These are phyloP conservation scores for Colinus virginianus DNA, from an alignment of 2,113 vertebrate genomes.

Conservation along the genomic window DNA sequence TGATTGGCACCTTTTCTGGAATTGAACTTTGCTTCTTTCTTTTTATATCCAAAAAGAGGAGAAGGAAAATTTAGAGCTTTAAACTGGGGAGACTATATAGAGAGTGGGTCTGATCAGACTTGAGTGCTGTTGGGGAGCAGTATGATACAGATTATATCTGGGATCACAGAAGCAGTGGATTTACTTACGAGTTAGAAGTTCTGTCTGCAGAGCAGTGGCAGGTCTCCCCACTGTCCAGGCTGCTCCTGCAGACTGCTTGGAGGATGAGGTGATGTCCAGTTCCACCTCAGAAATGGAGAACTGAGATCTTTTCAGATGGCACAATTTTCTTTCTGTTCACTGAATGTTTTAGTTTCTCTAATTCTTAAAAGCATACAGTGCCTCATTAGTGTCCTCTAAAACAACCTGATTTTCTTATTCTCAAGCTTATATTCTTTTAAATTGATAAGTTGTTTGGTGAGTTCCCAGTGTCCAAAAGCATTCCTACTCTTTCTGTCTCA, in stretches of 20 bases:
- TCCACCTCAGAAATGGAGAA: not conserved
- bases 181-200: not conserved
- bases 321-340: not conserved
- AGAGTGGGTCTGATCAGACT: not conserved
- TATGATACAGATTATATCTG: not conserved
- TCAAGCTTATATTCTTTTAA: not conserved
- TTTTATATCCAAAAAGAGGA: not conserved
- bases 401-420: not conserved
- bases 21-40: not conserved
- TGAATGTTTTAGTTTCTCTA: not conserved
- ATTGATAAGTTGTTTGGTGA: not conserved
- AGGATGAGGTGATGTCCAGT: not conserved
- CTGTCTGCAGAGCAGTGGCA: not conserved
- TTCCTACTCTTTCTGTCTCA: not conserved
- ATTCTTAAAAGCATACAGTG: not conserved
- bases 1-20: not conserved
- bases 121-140: not conserved
- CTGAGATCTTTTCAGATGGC: not conserved
- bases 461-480: not conserved
- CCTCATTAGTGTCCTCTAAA: not conserved
- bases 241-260: not conserved
- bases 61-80: not conserved
- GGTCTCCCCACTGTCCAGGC: not conserved
- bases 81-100: not conserved
- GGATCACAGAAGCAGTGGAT: not conserved